Evolutionary conservation across 1,140 invertebrate species (phyloP), one percentile per base, ranked within the genome.

Genomic region (Lycorma delicatula): DNA sequence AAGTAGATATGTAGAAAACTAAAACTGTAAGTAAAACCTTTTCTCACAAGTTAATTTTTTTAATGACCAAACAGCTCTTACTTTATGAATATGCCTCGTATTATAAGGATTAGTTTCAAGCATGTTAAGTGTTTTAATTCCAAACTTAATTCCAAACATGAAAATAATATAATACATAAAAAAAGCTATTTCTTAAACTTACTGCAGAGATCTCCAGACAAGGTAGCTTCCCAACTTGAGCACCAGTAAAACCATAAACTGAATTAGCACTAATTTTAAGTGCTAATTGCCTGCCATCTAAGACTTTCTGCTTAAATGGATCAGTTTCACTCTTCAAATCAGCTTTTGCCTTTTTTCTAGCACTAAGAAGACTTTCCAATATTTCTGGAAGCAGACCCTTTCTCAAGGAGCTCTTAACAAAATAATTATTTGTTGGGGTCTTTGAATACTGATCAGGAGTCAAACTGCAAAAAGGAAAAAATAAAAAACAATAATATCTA

Each of bases 211-310:
- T 99, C 79, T 98, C 96, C 58, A 99, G 76, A 77, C 97, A 99
- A 0, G 97, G 97, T 51, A 99, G 74, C 74, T 99, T 99, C 13
- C 97, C 97, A 51, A 97, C 90, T 78, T 98, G 95, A 9, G 97
- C 97, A 12, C 97, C 97, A 27, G 97, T 99, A 71, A 99, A 99
- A 47, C 97, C 97, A 76, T 99, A 99, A 0, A 99, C 97, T 26
- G 97, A 99, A 77, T 99, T 99, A 0, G 97, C 97, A 64, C 92
- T 96, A 27, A 99, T 95, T 80, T 99, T 99, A 56, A 99, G 78
- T 48, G 97, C 97, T 59, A 98, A 78, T 71, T 99, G 97, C 63
- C 97, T 74, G 62, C 96, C 96, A 80, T 98, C 95, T 26, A 98
- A 74, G 1, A 98, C 94, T 64, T 94, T 93, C 65, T 88, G 83